A percentile compares a stretch with the other conserved stretches of the same genome.
These are phyloP conservation scores for Percina caprodes DNA, from an alignment of 2,113 vertebrate species.

Conservation along the genomic window DNA sequence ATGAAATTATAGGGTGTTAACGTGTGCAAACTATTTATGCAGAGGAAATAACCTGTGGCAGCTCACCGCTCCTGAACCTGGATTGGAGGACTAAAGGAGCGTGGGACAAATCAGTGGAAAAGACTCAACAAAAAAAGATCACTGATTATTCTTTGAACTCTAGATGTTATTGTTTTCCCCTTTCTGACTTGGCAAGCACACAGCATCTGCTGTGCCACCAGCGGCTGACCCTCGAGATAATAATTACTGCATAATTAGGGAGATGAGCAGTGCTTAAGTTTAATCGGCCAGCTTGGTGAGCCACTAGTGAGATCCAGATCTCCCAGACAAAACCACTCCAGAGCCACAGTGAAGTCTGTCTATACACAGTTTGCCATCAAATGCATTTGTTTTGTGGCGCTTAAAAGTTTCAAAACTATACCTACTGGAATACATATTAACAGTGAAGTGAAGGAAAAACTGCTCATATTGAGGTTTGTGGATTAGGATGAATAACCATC, in stretches of 20 bases:
- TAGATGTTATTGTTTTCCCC: background rate
- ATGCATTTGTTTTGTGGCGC: constrained; percentile 5
- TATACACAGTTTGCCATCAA: background rate
- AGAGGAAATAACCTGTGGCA: constrained; percentile 41
- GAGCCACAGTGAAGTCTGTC: background rate
- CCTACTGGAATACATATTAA: constrained; percentile 4
- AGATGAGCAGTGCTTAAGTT: constrained; percentile 80
- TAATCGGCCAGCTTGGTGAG: constrained; percentile 59
- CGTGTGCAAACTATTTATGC: constrained; percentile 41
- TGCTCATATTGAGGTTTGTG: constrained; percentile 5
- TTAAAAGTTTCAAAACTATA: constrained; percentile 8
- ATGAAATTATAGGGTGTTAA: constrained; percentile 65
- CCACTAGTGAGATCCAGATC: constrained; percentile 51
- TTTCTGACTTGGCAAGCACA: constrained; percentile 38
- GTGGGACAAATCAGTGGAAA: background rate
- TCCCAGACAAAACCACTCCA: constrained; percentile 22
- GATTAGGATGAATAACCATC: constrained; percentile 28
- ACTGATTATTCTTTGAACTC: background rate
- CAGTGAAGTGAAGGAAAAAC: background rate
- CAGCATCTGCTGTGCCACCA: constrained; percentile 32
- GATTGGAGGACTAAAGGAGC: background rate
- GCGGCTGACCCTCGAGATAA: constrained; percentile 67
- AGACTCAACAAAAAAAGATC: background rate
- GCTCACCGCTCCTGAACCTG: constrained; percentile 15
- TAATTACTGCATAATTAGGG: constrained; percentile 82